Evolutionary conservation across 2,113 vertebrate species (phyloP).

Genomic region (Nesoenas mayeri): DNA sequence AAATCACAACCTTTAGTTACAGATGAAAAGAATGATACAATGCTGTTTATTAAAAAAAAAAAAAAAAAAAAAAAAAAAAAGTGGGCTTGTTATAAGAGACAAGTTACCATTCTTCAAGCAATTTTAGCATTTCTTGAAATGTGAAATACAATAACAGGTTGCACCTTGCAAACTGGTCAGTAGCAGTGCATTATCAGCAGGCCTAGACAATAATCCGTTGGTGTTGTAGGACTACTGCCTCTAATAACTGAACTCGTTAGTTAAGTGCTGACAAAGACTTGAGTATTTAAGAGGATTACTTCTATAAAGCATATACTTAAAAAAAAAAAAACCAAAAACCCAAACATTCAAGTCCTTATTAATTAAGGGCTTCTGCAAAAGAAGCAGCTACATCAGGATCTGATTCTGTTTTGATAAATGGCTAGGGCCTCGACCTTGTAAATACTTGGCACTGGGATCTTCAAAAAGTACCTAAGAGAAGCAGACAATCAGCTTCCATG

Average conservation of each 20-base stretch:
- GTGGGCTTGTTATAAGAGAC: slow-evolving; percentile 5
- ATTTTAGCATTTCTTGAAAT: slow-evolving; percentile 72
- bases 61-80: background rate
- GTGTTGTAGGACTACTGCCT: slow-evolving; percentile 50
- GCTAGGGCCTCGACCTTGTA: background rate
- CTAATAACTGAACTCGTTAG: slow-evolving; percentile 78
- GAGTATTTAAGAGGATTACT: slow-evolving; percentile 79
- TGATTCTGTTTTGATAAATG: slow-evolving; percentile 30
- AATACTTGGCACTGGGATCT: background rate
- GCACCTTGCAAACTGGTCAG: slow-evolving; percentile 75
- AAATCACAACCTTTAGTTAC: slow-evolving; percentile 78
- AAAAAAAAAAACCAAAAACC: background rate
- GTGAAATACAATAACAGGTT: slow-evolving; percentile 73
- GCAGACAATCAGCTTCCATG: background rate
- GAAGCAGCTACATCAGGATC: slow-evolving; percentile 21
- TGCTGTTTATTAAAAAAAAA: slow-evolving; percentile 18
- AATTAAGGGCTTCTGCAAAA: slow-evolving; percentile 62
- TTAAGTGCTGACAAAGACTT: slow-evolving; percentile 75
- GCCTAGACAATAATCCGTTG: slow-evolving; percentile 73
- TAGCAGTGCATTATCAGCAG: slow-evolving; percentile 72
- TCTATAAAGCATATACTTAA: slow-evolving; percentile 70
- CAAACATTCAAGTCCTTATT: slow-evolving; percentile 58
- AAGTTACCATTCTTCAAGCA: slow-evolving; percentile 59
- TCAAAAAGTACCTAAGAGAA: background rate
- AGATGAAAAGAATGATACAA: slow-evolving; percentile 65